Conservation (phyloP, 2,113 vertebrate species). For the Glareola pratincola region DNA sequence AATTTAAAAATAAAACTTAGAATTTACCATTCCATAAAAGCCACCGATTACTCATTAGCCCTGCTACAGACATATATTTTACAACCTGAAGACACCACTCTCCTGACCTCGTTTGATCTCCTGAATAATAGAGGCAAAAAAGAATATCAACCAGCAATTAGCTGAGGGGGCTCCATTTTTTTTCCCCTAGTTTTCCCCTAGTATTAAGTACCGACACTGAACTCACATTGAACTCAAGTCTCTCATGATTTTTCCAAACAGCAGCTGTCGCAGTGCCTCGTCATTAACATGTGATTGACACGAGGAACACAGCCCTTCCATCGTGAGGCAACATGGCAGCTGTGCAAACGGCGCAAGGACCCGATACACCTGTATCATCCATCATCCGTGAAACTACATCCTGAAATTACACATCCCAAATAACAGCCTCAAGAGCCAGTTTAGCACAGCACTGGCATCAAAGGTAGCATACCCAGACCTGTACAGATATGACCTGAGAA, state of each 20-base stretch:
- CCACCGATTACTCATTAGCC: not conserved
- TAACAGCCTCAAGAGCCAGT: not conserved
- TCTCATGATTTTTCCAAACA: not conserved
- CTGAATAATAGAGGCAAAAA: not conserved
- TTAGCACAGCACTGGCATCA: not conserved
- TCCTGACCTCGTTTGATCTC: not conserved
- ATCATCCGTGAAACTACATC: not conserved
- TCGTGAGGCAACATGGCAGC: fast-evolving
- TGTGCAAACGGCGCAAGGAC: not conserved
- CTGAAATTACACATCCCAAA: not conserved
- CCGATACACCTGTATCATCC: fast-evolving
- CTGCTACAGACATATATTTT: not conserved
- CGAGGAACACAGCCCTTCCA: not conserved
- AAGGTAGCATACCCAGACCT: not conserved
- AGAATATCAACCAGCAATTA: not conserved
- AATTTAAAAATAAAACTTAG: not conserved
- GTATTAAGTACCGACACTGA: not conserved
- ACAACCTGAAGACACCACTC: not conserved
- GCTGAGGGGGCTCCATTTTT: not conserved
- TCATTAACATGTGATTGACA: not conserved
- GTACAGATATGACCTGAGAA: not conserved
- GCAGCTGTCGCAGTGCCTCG: fast-evolving
- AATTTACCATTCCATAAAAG: not conserved
- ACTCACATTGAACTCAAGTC: not conserved
- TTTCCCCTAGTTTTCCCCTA: not conserved